Evolutionary conservation across 2,797 vertebrate species (phyloP), one percentile per base, ranked within the genome.

Genomic region (Strix occidentalis): DNA sequence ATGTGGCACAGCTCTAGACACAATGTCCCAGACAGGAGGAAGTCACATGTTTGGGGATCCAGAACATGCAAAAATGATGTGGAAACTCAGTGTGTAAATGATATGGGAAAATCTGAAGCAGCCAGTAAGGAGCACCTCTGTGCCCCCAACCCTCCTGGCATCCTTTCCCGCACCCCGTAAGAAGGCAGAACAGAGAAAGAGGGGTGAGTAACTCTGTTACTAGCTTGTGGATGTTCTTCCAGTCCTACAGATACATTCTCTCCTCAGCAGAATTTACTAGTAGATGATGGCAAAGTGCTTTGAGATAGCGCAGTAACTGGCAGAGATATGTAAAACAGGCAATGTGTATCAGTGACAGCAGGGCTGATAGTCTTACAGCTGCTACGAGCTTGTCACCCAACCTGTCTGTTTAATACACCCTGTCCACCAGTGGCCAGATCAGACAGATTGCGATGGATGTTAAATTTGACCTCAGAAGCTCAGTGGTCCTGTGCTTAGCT

Each of bases 231-330:
- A 50, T 3, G 1, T 28, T 68, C 43, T 80, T n/a, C 45, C 43
- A 79, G 64, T 35, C 4, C 33, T 60, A 43, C 16, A 50, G 60
- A 13, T 8, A 26, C 1, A 0, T 16, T 24, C 39, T 33, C 14
- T 50, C 25, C 76, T 57, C 43, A 31, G 71, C 39, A 77, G 41
- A 70, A 64, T 63, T 76, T 58, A 35, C 46, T 46, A 31, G 11
- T 4, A n/a, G 65, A 31, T 14, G 26, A 35, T 33, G 51, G 37
- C 20, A n/a, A 58, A 63, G 64, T 29, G 35, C 84, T 94, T 33
- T 53, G 53, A 54, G 68, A 29, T 45, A 1, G 0, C 0, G 0
- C 25, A 43, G 1, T 13, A 37, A n/a, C 25, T 4, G 13, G 14
- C 16, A 71, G 50, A 66, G 63, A 31, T 3, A 4, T 0, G 0